Conservation (phyloP, 2,113 vertebrate species). For the Sarotherodon lohbergeri region DNA sequence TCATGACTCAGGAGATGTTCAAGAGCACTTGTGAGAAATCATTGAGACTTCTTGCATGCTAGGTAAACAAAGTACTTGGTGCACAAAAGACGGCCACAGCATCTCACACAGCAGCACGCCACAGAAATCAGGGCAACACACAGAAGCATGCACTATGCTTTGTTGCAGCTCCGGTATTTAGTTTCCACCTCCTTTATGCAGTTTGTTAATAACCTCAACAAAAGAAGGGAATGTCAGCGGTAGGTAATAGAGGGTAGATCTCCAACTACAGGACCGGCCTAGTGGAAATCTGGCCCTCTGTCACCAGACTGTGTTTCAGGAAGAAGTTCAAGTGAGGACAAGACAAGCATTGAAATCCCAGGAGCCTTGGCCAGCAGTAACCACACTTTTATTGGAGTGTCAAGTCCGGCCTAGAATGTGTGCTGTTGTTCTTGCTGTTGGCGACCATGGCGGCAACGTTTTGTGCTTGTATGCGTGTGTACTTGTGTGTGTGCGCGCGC, state of each 20-base stretch:
- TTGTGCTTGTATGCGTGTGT: constrained; percentile 1
- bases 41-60: background rate
- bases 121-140: constrained; percentile 36
- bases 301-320: constrained; percentile 55
- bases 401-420: constrained; percentile 55
- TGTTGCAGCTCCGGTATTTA: constrained; percentile 38
- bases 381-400: constrained; percentile 76
- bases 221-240: constrained; percentile 56
- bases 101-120: constrained; percentile 2
- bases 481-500: background rate
- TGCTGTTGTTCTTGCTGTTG: constrained; percentile 37
- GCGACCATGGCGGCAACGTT: background rate
- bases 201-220: constrained; percentile 50
- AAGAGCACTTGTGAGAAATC: background rate
- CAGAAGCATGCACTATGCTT: constrained; percentile 39
- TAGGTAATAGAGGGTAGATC: constrained; percentile 44
- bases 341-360: constrained; percentile 51
- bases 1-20: background rate
- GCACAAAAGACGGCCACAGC: constrained; percentile 17
- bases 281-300: constrained; percentile 50
- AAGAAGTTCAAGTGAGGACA: constrained; percentile 74
- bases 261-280: constrained; percentile 26
- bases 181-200: constrained; percentile 44
- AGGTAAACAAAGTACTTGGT: background rate
- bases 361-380: constrained; percentile 63